Evolutionary conservation across 2,113 vertebrate genomes (phyloP).

Genomic region (Lepus europaeus): DNA sequence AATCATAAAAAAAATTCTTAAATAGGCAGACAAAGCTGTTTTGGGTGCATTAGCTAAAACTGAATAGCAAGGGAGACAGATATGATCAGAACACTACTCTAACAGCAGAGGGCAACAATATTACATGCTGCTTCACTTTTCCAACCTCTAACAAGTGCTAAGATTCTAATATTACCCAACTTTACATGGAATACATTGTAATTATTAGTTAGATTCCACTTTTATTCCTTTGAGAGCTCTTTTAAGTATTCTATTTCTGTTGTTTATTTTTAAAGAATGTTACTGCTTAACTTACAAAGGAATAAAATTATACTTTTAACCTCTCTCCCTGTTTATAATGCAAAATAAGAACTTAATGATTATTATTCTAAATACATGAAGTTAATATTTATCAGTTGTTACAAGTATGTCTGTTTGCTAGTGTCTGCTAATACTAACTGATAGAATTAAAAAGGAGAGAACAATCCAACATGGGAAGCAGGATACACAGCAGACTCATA

Average conservation of each 20-base stretch:
- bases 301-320: slow-evolving; percentile 82
- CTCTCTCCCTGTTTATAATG: slow-evolving; percentile 73
- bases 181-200: slow-evolving; percentile 54
- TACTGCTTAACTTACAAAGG: slow-evolving; percentile 80
- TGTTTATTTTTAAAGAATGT: slow-evolving; percentile 84
- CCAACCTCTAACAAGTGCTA: slow-evolving; percentile 37
- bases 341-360: slow-evolving; percentile 83
- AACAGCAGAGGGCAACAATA: not conserved
- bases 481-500: no score
- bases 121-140: slow-evolving; percentile 62
- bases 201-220: slow-evolving; percentile 67
- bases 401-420: not conserved
- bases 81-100: not conserved
- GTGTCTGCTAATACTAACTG: no score
- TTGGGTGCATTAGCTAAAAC: slow-evolving; percentile 86
- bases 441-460: no score
- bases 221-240: slow-evolving; percentile 75
- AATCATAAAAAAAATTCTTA: slow-evolving; percentile 85
- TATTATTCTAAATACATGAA: slow-evolving; percentile 58
- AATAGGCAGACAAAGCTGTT: slow-evolving; percentile 85
- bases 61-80: slow-evolving; percentile 78
- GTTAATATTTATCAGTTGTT: slow-evolving; percentile 26
- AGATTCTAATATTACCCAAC: slow-evolving; percentile 45
- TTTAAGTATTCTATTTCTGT: slow-evolving; percentile 73
- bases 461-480: no score